Conservation (phyloP, 2,797 vertebrate species). For the Sphenodon punctatus region DNA sequence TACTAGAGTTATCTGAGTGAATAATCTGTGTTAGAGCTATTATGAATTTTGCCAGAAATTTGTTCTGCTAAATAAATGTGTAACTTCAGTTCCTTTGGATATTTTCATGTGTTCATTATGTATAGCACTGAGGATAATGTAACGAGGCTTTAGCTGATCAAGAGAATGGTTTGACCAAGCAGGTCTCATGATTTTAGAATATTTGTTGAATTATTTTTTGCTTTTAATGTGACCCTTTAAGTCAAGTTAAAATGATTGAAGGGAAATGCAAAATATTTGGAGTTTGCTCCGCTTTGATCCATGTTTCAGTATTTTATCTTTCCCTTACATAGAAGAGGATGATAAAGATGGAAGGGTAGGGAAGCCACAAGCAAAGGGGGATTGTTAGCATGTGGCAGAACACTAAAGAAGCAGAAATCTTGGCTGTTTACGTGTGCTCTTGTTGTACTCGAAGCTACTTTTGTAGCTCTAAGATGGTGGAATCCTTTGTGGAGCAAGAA, state of each 20-base stretch:
- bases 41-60: not conserved
- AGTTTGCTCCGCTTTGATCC: too few species aligned
- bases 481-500: not conserved
- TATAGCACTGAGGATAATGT: not conserved
- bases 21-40: too few species aligned
- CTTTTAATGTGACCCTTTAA: fast-evolving
- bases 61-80: too few species aligned
- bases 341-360: not conserved
- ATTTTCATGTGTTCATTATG: not conserved
- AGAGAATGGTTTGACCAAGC: too few species aligned
- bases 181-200: not conserved
- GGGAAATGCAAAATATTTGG: fast-evolving
- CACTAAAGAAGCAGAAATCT: not conserved
- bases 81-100: fast-evolving
- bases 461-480: not conserved
- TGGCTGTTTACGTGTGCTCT: not conserved
- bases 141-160: not conserved
- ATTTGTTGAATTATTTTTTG: fast-evolving
- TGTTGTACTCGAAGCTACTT: not conserved
- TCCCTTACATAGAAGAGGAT: not conserved
- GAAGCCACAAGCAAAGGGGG: fast-evolving
- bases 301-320: fast-evolving
- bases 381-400: fast-evolving
- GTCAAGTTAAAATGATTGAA: fast-evolving
- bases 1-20: not conserved